phyloP scores from a whole-genome alignment of 2,113 vertebrate species.

The Indri indri region DNA sequence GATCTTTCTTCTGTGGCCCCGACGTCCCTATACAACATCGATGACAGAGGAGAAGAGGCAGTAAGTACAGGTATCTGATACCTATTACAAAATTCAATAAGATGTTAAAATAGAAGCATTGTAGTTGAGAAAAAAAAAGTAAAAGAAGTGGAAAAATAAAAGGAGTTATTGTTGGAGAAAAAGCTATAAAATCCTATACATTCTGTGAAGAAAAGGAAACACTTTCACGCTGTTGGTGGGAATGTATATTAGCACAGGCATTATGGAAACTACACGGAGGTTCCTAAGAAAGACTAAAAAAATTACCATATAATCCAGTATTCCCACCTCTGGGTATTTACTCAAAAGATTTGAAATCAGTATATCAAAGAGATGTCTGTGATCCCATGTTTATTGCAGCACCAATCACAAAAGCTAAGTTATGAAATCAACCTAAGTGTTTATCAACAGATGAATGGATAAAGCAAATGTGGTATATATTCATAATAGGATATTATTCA shows the following conservation, averaged over 20 bases:
- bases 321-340: neutral
- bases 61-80: neutral
- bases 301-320: neutral
- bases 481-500: neutral
- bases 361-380: neutral
- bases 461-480: neutral
- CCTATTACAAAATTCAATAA: neutral
- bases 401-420: neutral
- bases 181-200: neutral
- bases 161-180: neutral
- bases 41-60: neutral
- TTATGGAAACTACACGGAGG: neutral
- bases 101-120: neutral
- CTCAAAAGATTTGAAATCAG: neutral
- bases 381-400: neutral
- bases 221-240: neutral
- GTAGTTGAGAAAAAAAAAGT: neutral
- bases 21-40: neutral
- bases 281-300: neutral
- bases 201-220: neutral
- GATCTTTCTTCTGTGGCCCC: neutral
- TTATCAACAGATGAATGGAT: neutral
- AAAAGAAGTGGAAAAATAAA: neutral
- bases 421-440: neutral
- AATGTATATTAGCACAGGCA: neutral